phyloP scores from a whole-genome alignment of 2,113 vertebrate genomes.

The Camelus bactrianus region DNA sequence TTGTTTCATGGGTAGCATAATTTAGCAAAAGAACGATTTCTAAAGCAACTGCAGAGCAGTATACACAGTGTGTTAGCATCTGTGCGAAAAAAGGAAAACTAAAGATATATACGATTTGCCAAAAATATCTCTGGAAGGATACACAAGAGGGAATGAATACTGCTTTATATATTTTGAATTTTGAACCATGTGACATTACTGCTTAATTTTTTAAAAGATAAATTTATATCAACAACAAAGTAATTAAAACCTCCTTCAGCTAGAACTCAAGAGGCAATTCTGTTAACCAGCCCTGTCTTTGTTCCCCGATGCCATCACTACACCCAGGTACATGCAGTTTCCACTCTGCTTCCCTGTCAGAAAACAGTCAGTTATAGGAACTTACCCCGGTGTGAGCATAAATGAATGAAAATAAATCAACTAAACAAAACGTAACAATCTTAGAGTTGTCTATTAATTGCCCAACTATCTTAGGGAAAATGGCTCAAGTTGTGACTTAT shows the following conservation, averaged over 20 bases:
- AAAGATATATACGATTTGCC: background rate
- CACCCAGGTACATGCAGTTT: background rate
- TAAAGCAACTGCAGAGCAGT: background rate
- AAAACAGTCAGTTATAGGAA: background rate
- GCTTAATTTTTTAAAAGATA: background rate
- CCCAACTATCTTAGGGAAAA: background rate
- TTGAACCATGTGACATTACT: background rate
- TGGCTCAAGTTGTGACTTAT: background rate
- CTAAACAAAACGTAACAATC: background rate
- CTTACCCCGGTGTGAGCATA: background rate
- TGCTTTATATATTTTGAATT: background rate
- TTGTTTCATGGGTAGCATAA: background rate
- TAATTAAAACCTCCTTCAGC: background rate
- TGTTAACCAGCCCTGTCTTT: background rate
- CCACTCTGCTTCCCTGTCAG: background rate
- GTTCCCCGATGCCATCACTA: background rate
- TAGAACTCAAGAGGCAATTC: background rate
- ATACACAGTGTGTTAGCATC: background rate
- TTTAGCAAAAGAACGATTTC: slow-evolving; percentile 23
- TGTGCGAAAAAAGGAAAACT: background rate
- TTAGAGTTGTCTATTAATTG: background rate
- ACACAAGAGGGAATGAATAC: background rate
- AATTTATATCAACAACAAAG: background rate
- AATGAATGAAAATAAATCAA: background rate
- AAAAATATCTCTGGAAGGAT: background rate